Evolutionary conservation across 2,113 vertebrate species (phyloP).

Genomic region (Excalfactoria chinensis): DNA sequence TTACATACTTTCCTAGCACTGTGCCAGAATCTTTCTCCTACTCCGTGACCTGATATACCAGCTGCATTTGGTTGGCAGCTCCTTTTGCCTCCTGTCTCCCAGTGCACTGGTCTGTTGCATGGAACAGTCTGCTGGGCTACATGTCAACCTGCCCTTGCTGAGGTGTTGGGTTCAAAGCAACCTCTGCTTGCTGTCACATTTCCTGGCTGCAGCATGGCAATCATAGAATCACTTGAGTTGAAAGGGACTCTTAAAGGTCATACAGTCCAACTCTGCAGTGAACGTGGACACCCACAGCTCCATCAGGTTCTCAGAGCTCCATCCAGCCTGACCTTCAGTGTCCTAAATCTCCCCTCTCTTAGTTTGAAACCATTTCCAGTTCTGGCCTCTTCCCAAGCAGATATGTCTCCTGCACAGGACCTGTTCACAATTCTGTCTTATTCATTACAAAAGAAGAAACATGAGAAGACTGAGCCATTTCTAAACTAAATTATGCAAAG

Average conservation of each 20-base stretch:
- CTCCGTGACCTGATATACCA: slow-evolving; percentile 20
- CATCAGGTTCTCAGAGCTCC: too few species aligned
- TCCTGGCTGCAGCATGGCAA: not conserved
- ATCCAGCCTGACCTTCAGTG: too few species aligned
- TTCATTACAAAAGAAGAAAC: not conserved
- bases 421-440: not conserved
- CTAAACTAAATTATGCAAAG: slow-evolving; percentile 36
- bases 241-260: too few species aligned
- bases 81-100: not conserved
- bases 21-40: slow-evolving; percentile 41
- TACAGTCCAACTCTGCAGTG: too few species aligned
- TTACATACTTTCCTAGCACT: slow-evolving; percentile 41
- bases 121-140: not conserved
- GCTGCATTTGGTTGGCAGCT: slow-evolving; percentile 27
- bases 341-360: too few species aligned
- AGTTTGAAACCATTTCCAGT: too few species aligned
- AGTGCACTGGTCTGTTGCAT: not conserved
- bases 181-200: not conserved
- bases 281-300: too few species aligned
- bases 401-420: not conserved
- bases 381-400: not conserved
- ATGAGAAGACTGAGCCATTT: slow-evolving; percentile 1
- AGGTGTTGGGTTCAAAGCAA: not conserved
- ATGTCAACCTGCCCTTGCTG: not conserved
- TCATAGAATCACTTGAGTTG: too few species aligned